Evolutionary conservation across 2,888 invertebrate genomes (phyloP).

Genomic region (Tipula lateralis): DNA sequence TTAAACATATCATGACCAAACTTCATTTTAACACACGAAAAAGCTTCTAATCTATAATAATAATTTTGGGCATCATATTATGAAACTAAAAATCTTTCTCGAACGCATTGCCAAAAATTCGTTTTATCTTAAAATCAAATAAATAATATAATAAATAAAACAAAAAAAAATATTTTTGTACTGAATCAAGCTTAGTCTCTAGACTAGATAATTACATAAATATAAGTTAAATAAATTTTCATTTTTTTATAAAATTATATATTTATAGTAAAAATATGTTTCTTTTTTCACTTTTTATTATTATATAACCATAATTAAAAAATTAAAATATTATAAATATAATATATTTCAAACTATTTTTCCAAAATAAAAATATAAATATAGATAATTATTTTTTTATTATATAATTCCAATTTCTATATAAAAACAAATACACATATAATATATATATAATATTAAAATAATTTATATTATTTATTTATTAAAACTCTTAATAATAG

Average conservation of each 20-base stretch:
- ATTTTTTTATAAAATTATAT: not conserved
- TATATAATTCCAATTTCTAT: constrained; percentile 11
- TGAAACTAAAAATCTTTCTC: not conserved
- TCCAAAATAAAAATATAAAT: not conserved
- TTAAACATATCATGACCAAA: not conserved
- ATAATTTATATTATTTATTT: not conserved
- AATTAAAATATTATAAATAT: too few relatives aligned
- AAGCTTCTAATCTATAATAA: not conserved
- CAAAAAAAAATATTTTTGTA: not conserved
- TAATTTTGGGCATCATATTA: not conserved
- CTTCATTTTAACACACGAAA: not conserved
- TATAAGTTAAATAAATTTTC: not conserved
- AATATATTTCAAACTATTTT: not conserved
- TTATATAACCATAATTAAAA: not conserved
- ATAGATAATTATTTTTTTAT: constrained; percentile 11
- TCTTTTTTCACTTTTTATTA: not conserved
- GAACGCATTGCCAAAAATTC: constrained; percentile 19
- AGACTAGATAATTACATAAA: not conserved
- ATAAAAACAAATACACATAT: not conserved
- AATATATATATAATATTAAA: not conserved
- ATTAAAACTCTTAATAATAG: not conserved
- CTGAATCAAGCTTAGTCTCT: not conserved
- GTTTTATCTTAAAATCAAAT: not conserved
- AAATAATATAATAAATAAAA: too few relatives aligned
- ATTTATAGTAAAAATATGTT: not conserved